These are phyloP conservation scores for Sterrhoptilus dennistouni DNA, from an alignment of 2,113 vertebrate genomes.

Conservation along the genomic window DNA sequence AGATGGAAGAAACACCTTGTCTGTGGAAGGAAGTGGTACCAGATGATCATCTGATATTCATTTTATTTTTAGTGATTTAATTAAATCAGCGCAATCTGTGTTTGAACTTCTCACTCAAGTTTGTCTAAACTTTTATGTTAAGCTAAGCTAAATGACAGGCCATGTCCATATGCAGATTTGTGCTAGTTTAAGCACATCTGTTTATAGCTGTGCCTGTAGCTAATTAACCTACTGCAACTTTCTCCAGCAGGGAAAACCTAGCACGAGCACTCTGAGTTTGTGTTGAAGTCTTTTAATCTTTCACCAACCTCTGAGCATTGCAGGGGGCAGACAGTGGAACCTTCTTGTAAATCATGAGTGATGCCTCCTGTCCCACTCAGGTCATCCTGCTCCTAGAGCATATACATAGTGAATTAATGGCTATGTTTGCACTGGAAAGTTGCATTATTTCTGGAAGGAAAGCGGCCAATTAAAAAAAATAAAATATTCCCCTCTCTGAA, in stretches of 20 bases:
- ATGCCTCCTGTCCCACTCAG: not conserved
- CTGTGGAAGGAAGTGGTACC: not conserved
- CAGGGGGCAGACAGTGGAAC: not conserved
- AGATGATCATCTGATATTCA: not conserved
- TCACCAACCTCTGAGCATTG: not conserved
- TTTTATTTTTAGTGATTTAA: conserved; percentile 23
- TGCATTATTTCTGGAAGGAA: not conserved
- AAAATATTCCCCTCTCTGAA: not conserved
- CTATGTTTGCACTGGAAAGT: not conserved
- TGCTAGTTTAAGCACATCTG: not conserved
- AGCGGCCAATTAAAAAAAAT: not conserved
- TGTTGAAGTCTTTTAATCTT: not conserved
- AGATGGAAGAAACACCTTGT: conserved; percentile 11
- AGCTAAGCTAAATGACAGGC: not conserved
- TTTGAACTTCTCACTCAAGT: not conserved
- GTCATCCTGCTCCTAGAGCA: not conserved
- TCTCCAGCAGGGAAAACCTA: not conserved
- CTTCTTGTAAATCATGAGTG: not conserved
- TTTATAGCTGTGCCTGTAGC: not conserved
- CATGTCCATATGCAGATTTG: not conserved
- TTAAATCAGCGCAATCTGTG: not conserved
- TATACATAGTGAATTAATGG: not conserved
- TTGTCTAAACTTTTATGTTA: not conserved
- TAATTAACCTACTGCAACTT: not conserved
- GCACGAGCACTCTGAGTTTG: not conserved